Evolutionary conservation across 2,113 vertebrate species (phyloP), one percentile per base, ranked within the genome.

Genomic region (Ia io): DNA sequence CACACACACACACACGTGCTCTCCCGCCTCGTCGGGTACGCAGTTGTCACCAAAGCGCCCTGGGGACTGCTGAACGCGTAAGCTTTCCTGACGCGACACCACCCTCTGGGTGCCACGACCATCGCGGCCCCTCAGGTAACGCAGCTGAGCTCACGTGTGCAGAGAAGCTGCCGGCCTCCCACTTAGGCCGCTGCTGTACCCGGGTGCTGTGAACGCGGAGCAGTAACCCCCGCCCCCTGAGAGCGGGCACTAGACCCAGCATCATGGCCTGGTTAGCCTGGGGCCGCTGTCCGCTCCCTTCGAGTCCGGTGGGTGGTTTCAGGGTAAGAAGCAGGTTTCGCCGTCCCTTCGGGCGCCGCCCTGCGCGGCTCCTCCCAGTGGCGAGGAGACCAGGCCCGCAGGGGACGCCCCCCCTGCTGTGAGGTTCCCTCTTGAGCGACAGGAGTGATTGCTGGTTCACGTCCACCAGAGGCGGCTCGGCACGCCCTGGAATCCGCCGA

Each of bases 231-330:
- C 6, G n/a, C n/a, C 7, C 42, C 25, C 59, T 32, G 11, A 16
- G 61, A 69, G 70, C 22, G 18, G 20, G 40, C 44, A 47, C 37
- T 2, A 32, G 63, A 53, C 40, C 22, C 32, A 17, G 71, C 67
- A 22, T 10, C n/a, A n/a, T 73, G 90, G 73, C 94, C 95, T 95
- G 32, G 44, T 88, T 94, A 85, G 88, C 78, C 77, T 3, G 16
- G 3, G 37, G 10, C 70, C 44, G 71, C 65, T 59, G 47, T 59
- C 47, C 87, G 84, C 90, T 40, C 30, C 76, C 74, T 10, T 37
- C 20, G 25, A 82, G 82, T 13, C 25, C 30, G 83, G 5, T 18
- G 11, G 47, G 51, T 83, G 17, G 35, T 22, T 77, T 88, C 78
- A 59, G 53, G 71, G 35, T 35, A 25, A 80, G 88, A 92, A 93